Evolutionary conservation across 2,888 invertebrate species (phyloP), one percentile per base, ranked within the genome.

Genomic region (Eueremaeus valkanovi): DNA sequence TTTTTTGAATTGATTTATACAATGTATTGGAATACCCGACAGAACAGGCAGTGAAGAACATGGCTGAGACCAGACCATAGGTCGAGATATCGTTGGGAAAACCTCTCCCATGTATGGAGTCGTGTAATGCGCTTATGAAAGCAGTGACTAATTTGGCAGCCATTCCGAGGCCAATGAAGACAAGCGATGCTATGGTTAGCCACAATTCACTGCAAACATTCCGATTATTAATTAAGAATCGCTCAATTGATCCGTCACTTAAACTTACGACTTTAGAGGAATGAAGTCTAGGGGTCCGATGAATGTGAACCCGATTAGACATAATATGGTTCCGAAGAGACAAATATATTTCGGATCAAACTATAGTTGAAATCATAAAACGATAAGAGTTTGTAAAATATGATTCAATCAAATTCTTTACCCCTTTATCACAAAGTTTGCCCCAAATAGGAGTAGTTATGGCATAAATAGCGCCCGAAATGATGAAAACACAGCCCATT

Each of bases 31-130:
- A 51, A 21, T 49, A 72, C 49, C 95, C 95, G 13, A 95, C 85
- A 0, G 94, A 93, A 81, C 94, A 93, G 0, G 91, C 89, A 0
- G 93, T 92, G 0, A 94, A 93, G 90, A 93, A 95, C 81, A 95
- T 86, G 0, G 93, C 94, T 0, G 94, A 93, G 13, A 94, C 90
- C 49, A 94, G 85, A 0, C 94, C 94, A 81, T 92, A 94, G 0
- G 95, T 95, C 81, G 92, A 91, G 78, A 94, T 86, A 77, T 90
- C 90, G 83, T 95, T 92, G 0, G 92, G 90, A 79, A 93, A 89
- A 2, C 84, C 85, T 45, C 82, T 58, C 73, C 58, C 81, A 79
- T 79, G 84, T 92, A 92, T 88, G 9, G 91, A 88, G 6, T 90
- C 90, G 78, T 89, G 87, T 13, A 94, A 86, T 13, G 92, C 92